phyloP scores from a whole-genome alignment of 2,113 vertebrate species.

The Indicator indicator region DNA sequence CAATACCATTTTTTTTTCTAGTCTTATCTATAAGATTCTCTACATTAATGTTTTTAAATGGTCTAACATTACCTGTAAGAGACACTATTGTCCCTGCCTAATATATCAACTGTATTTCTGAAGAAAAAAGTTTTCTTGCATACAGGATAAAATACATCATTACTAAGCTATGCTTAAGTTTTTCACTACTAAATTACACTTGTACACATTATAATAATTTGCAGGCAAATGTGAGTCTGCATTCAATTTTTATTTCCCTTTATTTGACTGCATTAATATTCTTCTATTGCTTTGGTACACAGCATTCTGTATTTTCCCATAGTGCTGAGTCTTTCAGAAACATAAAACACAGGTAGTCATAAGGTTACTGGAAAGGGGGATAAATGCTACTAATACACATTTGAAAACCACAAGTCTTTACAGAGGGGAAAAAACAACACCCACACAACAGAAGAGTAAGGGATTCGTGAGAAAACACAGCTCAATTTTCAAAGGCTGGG shows the following conservation, averaged over 20 bases:
- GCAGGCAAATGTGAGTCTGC: conserved; percentile 11
- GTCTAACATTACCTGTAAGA: not conserved
- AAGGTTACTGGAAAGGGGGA: not conserved
- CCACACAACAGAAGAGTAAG: not conserved
- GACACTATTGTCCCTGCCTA: not conserved
- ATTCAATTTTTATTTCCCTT: conserved; percentile 2
- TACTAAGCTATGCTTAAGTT: conserved; percentile 48
- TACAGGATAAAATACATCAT: conserved; percentile 2
- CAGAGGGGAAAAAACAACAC: not conserved
- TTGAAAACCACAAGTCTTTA: not conserved
- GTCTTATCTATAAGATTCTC: not conserved
- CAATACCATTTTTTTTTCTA: not conserved
- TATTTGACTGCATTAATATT: conserved; percentile 11
- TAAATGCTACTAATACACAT: not conserved
- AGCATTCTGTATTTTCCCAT: not conserved
- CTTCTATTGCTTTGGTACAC: not conserved
- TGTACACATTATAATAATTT: conserved; percentile 60
- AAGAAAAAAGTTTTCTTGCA: not conserved
- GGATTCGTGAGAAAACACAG: not conserved
- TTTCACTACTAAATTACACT: conserved; percentile 59
- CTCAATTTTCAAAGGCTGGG: not conserved
- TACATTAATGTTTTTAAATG: not conserved
- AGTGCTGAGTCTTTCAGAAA: not conserved
- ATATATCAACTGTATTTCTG: not conserved
- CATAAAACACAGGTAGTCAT: not conserved